Conservation (phyloP, 2,113 vertebrate species). For the Tragulus kanchil region DNA sequence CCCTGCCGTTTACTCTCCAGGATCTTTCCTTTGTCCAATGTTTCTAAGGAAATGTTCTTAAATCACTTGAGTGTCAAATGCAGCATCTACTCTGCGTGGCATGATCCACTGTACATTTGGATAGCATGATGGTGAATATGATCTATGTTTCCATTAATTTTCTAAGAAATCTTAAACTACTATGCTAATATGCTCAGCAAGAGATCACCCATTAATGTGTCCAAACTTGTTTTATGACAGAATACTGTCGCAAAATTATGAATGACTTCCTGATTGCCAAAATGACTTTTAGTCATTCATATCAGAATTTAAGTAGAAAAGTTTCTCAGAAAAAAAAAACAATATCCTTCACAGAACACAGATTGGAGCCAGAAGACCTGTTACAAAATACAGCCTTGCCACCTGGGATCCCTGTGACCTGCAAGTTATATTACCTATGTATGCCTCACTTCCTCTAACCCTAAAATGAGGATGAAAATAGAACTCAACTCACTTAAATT, state of each 20-base stretch:
- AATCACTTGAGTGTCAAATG: not conserved
- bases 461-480: not conserved
- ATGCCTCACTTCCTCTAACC: not conserved
- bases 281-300: no score
- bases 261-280: conserved; percentile 38
- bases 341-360: conserved; percentile 1
- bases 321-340: no score
- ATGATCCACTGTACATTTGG: not conserved
- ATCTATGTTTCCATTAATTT: conserved; percentile 63
- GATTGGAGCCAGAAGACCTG: not conserved
- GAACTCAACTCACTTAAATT: not conserved
- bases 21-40: not conserved
- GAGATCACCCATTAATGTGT: conserved; percentile 45
- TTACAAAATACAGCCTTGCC: not conserved
- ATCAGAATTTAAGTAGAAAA: no score
- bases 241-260: conserved; percentile 5
- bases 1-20: not conserved
- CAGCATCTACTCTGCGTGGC: not conserved
- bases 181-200: conserved; percentile 48
- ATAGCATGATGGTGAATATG: not conserved
- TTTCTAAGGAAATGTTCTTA: not conserved
- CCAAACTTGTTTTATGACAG: conserved; percentile 52
- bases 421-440: not conserved
- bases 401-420: not conserved
- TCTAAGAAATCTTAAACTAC: conserved; percentile 65